Conservation (phyloP, 2,888 invertebrate species). For the Omphaloscelis lunosa region DNA sequence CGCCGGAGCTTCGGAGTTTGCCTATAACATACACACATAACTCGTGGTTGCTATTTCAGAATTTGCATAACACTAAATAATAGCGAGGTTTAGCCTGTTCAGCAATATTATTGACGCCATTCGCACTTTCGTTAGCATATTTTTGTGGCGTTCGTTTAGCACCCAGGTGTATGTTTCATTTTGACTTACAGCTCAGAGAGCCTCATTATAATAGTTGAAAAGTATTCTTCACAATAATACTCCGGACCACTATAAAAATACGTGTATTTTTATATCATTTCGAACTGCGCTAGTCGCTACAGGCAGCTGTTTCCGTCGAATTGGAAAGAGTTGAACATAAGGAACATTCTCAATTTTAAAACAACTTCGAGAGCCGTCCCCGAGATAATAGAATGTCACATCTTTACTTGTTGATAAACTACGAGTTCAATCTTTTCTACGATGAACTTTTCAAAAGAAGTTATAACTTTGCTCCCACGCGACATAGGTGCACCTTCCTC, state of each 20-base stretch:
- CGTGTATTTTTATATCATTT: constrained; percentile 43
- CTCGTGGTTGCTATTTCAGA: constrained; percentile 71
- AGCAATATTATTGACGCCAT: constrained; percentile 33
- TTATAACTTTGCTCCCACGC: constrained; percentile 15
- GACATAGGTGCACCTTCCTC: neutral
- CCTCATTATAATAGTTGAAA: constrained; percentile 44
- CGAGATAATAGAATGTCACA: constrained; percentile 67
- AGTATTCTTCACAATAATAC: constrained; percentile 19
- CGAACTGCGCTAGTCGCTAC: constrained; percentile 14
- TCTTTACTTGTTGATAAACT: constrained; percentile 55
- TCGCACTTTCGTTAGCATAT: constrained; percentile 59
- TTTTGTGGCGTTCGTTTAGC: constrained; percentile 33
- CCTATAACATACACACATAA: constrained; percentile 71
- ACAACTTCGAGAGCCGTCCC: constrained; percentile 45
- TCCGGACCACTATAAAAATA: constrained; percentile 18
- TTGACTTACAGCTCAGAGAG: constrained; percentile 11
- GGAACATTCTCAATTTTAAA: constrained; percentile 63
- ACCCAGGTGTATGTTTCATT: constrained; percentile 23
- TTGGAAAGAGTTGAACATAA: constrained; percentile 51
- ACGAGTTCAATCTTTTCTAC: constrained; percentile 41
- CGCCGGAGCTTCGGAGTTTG: too few relatives aligned
- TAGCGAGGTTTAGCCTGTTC: constrained; percentile 42
- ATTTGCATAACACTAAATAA: constrained; percentile 71
- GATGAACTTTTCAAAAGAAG: constrained; percentile 36
- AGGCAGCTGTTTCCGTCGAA: constrained; percentile 50